Percentiles rank a stretch among this genome's conserved stretches.
These are phyloP conservation scores for Ophthalmolycus amberensis DNA, from an alignment of 2,113 vertebrate species.

Conservation along the genomic window DNA sequence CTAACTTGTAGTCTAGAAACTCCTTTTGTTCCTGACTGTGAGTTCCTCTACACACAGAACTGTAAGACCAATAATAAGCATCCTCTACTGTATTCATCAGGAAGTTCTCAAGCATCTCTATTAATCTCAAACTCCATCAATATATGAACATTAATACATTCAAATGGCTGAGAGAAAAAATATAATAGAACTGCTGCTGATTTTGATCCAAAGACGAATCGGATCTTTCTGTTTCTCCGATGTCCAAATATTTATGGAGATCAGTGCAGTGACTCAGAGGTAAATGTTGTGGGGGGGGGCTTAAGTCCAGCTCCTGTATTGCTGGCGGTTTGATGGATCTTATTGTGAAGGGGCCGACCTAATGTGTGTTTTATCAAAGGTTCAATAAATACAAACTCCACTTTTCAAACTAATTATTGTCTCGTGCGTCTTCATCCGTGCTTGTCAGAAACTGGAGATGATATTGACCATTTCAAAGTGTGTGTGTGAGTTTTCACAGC, in stretches of 20 bases:
- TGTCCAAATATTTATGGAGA: conserved; percentile 35
- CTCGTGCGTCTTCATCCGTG: conserved; percentile 19
- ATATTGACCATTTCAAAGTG: conserved; percentile 13
- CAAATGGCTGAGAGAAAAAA: background rate
- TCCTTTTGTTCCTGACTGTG: background rate
- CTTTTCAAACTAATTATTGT: conserved; percentile 73
- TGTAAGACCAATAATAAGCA: conserved; percentile 15
- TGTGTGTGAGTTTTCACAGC: conserved; percentile 3
- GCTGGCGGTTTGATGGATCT: conserved; percentile 27
- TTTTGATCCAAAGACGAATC: conserved; percentile 27
- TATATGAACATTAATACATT: background rate
- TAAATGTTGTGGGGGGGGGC: background rate
- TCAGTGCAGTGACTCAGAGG: background rate
- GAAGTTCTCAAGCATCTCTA: background rate
- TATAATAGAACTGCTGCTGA: background rate
- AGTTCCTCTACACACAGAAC: background rate
- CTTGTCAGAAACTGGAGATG: background rate
- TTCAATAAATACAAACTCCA: conserved; percentile 76
- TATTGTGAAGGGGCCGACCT: conserved; percentile 62
- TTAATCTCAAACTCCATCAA: conserved; percentile 10
- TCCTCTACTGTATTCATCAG: conserved; percentile 2
- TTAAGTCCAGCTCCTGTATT: background rate
- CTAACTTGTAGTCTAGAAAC: conserved; percentile 22
- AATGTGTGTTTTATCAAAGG: conserved; percentile 73
- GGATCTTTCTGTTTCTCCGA: background rate